Conservation (phyloP, 2,888 invertebrate genomes). For the Lamellibrachia satsuma region DNA sequence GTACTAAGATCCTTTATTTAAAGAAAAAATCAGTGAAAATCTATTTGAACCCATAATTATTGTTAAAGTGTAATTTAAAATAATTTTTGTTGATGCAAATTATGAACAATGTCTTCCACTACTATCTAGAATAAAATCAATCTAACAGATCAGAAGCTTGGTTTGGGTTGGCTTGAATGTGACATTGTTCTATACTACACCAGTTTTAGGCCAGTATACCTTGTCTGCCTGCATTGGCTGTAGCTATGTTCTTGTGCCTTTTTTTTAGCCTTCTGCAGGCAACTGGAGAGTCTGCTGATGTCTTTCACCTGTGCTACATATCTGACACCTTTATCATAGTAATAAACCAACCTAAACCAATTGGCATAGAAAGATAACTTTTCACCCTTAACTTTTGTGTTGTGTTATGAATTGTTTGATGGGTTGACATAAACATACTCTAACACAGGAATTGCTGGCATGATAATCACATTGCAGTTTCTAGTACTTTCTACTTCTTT, state of each 20-base stretch:
- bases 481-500: not conserved
- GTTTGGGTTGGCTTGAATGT: not conserved
- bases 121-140: not conserved
- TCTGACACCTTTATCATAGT: slow-evolving; percentile 4
- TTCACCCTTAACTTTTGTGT: not conserved
- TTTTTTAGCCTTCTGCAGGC: not conserved
- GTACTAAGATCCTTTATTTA: not conserved
- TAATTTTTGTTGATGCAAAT: not conserved
- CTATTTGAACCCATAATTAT: not conserved
- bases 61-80: not conserved
- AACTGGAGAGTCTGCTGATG: not conserved
- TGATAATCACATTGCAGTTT: not conserved
- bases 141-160: not conserved
- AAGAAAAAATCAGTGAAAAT: not conserved
- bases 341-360: not conserved
- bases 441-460: not conserved
- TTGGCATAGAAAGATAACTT: not conserved
- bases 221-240: not conserved
- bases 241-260: not conserved
- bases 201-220: not conserved
- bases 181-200: not conserved
- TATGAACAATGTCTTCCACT: not conserved
- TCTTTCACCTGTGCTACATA: not conserved
- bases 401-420: not conserved
- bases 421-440: not conserved